Conservation (phyloP, 2,797 vertebrate genomes). For the Gymnothorax reevesii region DNA sequence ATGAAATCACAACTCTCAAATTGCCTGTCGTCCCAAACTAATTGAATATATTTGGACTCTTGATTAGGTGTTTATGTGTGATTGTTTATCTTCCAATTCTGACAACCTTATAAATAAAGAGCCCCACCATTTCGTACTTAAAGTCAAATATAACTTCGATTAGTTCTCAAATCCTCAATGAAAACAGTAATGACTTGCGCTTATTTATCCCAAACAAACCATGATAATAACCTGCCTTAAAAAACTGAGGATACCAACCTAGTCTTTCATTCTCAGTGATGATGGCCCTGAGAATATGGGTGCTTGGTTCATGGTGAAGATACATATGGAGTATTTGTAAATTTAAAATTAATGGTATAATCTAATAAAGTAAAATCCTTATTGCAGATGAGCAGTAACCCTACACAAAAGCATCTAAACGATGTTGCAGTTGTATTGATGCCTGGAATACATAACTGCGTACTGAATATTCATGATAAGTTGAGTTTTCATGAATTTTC, state of each 20-base stretch:
- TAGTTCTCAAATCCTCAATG: conserved; percentile 45
- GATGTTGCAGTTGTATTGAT: no score
- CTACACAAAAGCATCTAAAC: no score
- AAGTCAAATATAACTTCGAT: conserved; percentile 52
- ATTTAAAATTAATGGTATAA: background rate
- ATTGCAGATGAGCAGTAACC: no score
- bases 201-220: conserved; percentile 39
- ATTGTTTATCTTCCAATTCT: conserved; percentile 50
- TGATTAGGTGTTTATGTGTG: conserved; percentile 37
- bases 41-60: conserved; percentile 38
- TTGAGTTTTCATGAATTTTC: no score
- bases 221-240: conserved; percentile 44
- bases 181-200: conserved; percentile 29
- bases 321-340: background rate
- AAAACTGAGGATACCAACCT: conserved; percentile 34
- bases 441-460: no score
- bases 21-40: conserved; percentile 26
- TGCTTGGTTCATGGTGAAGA: conserved; percentile 22
- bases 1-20: conserved; percentile 23
- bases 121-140: conserved; percentile 40
- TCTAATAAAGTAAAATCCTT: background rate
- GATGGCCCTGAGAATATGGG: conserved; percentile 28
- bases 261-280: conserved; percentile 32
- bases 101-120: conserved; percentile 44
- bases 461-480: no score